Evolutionary conservation across 2,888 invertebrate species (phyloP), one percentile per base, ranked within the genome.

Genomic region (Eupithecia tripunctaria): DNA sequence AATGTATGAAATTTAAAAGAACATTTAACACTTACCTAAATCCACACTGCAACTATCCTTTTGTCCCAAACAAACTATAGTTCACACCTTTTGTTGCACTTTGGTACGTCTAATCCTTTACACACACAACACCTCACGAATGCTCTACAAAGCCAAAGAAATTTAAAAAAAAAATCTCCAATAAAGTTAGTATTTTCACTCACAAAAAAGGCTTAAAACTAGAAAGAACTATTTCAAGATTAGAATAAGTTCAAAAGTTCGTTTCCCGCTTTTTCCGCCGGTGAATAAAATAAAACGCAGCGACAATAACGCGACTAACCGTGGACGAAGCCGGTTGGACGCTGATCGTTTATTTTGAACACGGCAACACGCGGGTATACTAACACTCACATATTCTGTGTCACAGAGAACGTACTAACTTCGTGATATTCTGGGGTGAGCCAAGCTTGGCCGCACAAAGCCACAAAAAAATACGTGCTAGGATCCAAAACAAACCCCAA

Each of bases 311-410:
- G 89, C 94, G 93, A 91, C 91, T 85, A 85, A 84, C 88, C 90
- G 82, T 89, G 79, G 85, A 83, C 86, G 84, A 89, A 93, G 94
- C 93, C 93, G 92, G 93, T 91, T 90, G 91, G 91, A 81, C 67
- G 67, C 64, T 81, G 86, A 82, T 41, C 41, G 15, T 92, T 93
- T 92, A 91, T 93, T 93, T 92, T 90, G 86, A 89, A 88, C 85
- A 38, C 64, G 12, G 29, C 63, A 36, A 36, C 32, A 32, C 63
- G 36, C 36, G 25, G 36, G 25, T 21, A 21, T 63, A 64, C 64
- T 38, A 64, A 41, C 38, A 38, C 14, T 38, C 21, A 64, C 36
- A 7, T 64, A 64, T 21, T 21, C 64, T 64, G 64, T 64, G 38
- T 25, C 76, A 72, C 78, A 80, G 82, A 84, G 21, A 56, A 25